phyloP scores from a whole-genome alignment of 2,888 invertebrate species.

The Diadromus collaris region DNA sequence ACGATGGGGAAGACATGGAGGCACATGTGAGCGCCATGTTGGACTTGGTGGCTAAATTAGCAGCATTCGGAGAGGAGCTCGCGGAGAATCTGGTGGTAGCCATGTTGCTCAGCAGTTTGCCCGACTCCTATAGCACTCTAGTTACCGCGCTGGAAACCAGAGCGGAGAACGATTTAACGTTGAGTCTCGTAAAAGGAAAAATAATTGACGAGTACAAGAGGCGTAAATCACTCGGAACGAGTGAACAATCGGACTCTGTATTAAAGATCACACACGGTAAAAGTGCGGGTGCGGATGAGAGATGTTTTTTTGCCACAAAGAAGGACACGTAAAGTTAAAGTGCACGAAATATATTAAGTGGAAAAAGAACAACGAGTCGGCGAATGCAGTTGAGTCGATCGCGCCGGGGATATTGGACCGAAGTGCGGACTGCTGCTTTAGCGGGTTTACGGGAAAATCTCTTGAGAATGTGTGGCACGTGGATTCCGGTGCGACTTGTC shows the following conservation, averaged over 20 bases:
- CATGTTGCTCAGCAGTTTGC: constrained; percentile 60
- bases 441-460: neutral
- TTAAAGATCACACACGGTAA: constrained; percentile 7
- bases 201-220: constrained; percentile 63
- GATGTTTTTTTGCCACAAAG: constrained; percentile 56
- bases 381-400: neutral
- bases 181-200: constrained; percentile 61
- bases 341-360: constrained; percentile 49
- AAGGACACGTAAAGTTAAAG: constrained; percentile 48
- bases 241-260: constrained; percentile 17
- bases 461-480: constrained; percentile 42
- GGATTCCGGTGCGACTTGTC: constrained; percentile 62
- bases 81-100: constrained; percentile 59
- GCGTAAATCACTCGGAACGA: constrained; percentile 23
- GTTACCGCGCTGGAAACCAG: constrained; percentile 62
- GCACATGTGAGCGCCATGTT: constrained; percentile 56
- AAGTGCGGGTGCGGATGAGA: neutral
- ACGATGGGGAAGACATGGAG: constrained; percentile 54
- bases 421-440: constrained; percentile 3
- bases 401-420: neutral
- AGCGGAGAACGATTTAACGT: constrained; percentile 58
- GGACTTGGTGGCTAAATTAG: constrained; percentile 52
- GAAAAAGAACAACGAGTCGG: constrained; percentile 49
- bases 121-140: constrained; percentile 58
- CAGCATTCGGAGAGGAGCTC: constrained; percentile 57